phyloP scores from a whole-genome alignment of 2,113 vertebrate genomes.

The Coracopsis vasa region DNA sequence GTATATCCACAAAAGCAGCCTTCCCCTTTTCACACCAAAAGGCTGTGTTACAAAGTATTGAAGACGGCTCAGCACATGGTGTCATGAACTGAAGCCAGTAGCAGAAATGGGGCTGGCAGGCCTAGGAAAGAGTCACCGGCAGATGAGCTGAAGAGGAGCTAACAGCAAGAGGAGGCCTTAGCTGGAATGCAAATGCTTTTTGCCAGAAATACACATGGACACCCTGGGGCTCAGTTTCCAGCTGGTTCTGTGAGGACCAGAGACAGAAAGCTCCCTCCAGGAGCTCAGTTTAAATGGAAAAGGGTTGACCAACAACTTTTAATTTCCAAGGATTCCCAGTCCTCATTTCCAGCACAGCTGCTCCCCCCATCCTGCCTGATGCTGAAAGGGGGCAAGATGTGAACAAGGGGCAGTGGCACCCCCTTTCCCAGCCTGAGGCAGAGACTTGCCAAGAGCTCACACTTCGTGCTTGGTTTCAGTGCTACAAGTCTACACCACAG shows the following conservation, averaged over 20 bases:
- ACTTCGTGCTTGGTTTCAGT: background rate
- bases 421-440: background rate
- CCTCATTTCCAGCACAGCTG: background rate
- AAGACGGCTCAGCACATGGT: accelerated
- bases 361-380: background rate
- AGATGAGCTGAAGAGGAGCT: accelerated
- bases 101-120: accelerated
- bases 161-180: background rate
- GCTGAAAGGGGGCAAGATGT: background rate
- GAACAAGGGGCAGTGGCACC: accelerated
- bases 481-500: background rate
- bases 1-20: background rate
- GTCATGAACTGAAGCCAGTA: background rate
- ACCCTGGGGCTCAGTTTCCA: background rate
- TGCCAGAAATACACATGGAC: background rate
- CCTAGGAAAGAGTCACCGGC: background rate
- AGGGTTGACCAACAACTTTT: background rate
- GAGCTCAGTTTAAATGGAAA: background rate
- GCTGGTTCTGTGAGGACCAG: background rate
- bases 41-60: accelerated
- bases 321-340: background rate
- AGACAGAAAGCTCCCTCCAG: background rate
- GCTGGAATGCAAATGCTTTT: background rate
- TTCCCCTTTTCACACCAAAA: background rate
- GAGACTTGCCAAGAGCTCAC: background rate